Base-by-base conservation (phyloP, 2,888 invertebrate genomes). In the Bombyx huttoni region DNA sequence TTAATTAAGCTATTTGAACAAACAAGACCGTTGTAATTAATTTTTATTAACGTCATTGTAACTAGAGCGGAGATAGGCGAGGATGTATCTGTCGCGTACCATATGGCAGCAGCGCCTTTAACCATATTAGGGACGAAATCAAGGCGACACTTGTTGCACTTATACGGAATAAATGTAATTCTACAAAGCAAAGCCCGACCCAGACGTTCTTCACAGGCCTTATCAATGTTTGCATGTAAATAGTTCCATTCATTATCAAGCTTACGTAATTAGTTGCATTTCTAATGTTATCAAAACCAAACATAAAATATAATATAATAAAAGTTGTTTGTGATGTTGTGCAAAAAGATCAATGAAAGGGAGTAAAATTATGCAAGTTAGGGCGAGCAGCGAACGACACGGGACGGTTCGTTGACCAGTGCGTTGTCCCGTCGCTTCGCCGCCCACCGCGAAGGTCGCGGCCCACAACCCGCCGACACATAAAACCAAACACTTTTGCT, bases 141-240 rank as follows among this genome's bases (percentile, higher is more conserved):
- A 86, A 88, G 88, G 88, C 85, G 76, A 86, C 81, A 86, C 85
- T 85, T 80, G 87, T 83, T 88, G 88, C 88, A 84, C 88, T 78
- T 88, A 87, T 88, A 88, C 79, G 88, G 88, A 74, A 64, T 75
- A 81, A 82, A 74, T 81, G 83, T 24, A 24, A 24, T 76, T 85
- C 82, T 70, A 85, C 78, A 77, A 83, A 79, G 72, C 73, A 58
- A n/a, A 64, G 63, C 69, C 68, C 70, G 72, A 66, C 61, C 64
- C 66, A 54, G n/a, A 33, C 48, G 40, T 24, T 49, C 47, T 52
- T 59, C 58, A 70, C 63, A 74, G 68, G 75, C 73, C 67, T 78
- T 81, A 76, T 75, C 75, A 71, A 65, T 69, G 64, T 70, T 65
- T 64, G 65, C 61, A 56, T 63, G 63, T 70, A 63, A 62, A 72